Base-by-base conservation (phyloP, 2,797 vertebrate genomes). In the Hydrocynus forskahlii region DNA sequence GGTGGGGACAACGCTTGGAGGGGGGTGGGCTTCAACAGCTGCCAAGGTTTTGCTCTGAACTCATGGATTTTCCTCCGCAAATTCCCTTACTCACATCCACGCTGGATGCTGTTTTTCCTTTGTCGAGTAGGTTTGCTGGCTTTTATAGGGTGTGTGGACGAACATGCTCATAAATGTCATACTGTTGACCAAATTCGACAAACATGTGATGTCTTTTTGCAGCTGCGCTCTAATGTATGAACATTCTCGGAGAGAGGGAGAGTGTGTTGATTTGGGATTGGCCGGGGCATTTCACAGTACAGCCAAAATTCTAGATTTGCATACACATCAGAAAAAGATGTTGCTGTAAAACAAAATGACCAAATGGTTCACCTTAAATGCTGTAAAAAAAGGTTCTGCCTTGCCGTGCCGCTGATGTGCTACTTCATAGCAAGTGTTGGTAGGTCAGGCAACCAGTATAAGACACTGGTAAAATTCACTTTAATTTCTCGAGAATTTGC, bases 1-100 rank as follows among this genome's bases (percentile, higher is more conserved):
- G 88, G 83, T 76, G 80, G 89, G 87, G 90, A 90, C 84, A 76
- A 40, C 85, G 62, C 60, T 75, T 55, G 21, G 71, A 63, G 77
- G 14, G 67, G 71, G 72, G 21, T 69, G 67, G 79, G 60, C 25
- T 64, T 13, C 60, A 55, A 62, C 73, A 71, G 71, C 67, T 54
- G 81, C 83, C 54, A 69, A 81, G 81, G 76, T 67, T 84, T 83
- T 38, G 23, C 82, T 83, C 73, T 83, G 29, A 81, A 85, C 78
- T 85, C 60, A 72, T 79, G 67, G 55, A 25, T 83, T 85, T 81
- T 79, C 16, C 74, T 79, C 71, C 17, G 43, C 70, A 52, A 68
- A 54, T 45, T 60, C 79, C 67, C 75, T 73, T 52, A 23, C 66
- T 83, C 23, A 7, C 57, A 70, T 43, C 38, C 57, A 69, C 14